Evolutionary conservation across 2,888 invertebrate genomes (phyloP), one percentile per base, ranked within the genome.

Genomic region (Lampropteryx suffumata): DNA sequence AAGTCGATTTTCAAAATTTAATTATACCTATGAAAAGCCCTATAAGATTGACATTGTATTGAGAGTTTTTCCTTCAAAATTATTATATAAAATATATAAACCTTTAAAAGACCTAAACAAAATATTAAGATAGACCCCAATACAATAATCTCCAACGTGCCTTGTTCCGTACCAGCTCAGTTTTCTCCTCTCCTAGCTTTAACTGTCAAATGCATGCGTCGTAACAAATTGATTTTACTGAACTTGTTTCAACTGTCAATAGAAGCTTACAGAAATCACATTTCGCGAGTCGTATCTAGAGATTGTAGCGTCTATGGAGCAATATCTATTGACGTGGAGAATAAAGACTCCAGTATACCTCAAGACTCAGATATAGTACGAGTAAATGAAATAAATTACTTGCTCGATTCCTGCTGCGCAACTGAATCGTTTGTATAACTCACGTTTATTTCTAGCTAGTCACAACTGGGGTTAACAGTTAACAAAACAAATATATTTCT

Each of bases 161-260:
- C 3, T 24, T 2, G 3, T 24, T n/a, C 28, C 28, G 11, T 11
- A 11, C 27, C 21, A 27, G 9, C 12, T 33, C 45, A 34, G 35
- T 45, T 35, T 35, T 36, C n/a, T 34, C 17, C 24, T 34, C 13
- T 35, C 33, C 36, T 32, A 45, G 48, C 48, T 53, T 40, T 40
- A 44, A 45, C 53, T 53, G 53, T 53, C 48, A 49, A 48, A 44
- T 33, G 48, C 53, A 48, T 49, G 40, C 39, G 40, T 48, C 40
- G 43, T 35, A 48, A 53, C 48, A 49, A 53, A 53, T 48, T 48
- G 48, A 48, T 44, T 53, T 44, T 30, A 39, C 48, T 35, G 40
- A 53, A 49, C 32, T 45, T 53, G 44, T 53, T 36, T 29, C 47
- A 39, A 43, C 33, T 14, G 39, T 48, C 58, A 50, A 48, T 47